Conservation (phyloP, 2,888 invertebrate species). For the Agrotis clavis region DNA sequence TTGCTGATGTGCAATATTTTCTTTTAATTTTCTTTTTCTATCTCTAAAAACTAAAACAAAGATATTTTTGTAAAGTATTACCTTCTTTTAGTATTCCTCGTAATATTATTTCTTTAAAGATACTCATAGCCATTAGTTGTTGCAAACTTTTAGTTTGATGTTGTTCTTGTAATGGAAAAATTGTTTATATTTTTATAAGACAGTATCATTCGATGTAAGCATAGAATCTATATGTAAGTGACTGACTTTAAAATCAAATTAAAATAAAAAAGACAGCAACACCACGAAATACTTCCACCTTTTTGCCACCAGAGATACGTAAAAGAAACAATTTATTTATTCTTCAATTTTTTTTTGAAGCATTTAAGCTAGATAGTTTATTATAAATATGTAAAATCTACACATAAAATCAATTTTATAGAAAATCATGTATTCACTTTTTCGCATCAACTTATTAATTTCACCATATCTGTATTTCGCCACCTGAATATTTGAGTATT, state of each 20-base stretch:
- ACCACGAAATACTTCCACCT: conserved; percentile 32
- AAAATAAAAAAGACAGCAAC: conserved; percentile 40
- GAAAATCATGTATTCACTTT: conserved; percentile 29
- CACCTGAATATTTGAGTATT: conserved; percentile 18
- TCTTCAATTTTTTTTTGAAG: conserved; percentile 31
- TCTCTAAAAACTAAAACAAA: conserved; percentile 56
- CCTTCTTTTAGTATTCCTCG: conserved; percentile 46
- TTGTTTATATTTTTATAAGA: conserved; percentile 82
- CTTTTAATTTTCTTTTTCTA: conserved; percentile 31
- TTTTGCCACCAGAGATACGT: conserved; percentile 38
- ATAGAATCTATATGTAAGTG: conserved; percentile 41
- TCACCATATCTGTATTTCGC: conserved; percentile 48
- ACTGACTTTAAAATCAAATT: conserved; percentile 21
- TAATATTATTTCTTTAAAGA: conserved; percentile 52
- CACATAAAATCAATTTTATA: conserved; percentile 36
- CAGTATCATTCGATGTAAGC: conserved; percentile 73
- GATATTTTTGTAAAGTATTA: conserved; percentile 67
- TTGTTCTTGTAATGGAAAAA: conserved; percentile 67
- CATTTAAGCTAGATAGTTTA: conserved; percentile 24
- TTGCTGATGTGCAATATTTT: conserved; percentile 65
- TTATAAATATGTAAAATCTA: conserved; percentile 23
- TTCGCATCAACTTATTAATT: conserved; percentile 26
- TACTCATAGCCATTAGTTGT: conserved; percentile 60
- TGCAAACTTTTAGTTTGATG: conserved; percentile 61
- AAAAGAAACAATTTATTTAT: conserved; percentile 40